phyloP scores from a whole-genome alignment of 2,113 vertebrate genomes.

The Hemiscyllium ocellatum region DNA sequence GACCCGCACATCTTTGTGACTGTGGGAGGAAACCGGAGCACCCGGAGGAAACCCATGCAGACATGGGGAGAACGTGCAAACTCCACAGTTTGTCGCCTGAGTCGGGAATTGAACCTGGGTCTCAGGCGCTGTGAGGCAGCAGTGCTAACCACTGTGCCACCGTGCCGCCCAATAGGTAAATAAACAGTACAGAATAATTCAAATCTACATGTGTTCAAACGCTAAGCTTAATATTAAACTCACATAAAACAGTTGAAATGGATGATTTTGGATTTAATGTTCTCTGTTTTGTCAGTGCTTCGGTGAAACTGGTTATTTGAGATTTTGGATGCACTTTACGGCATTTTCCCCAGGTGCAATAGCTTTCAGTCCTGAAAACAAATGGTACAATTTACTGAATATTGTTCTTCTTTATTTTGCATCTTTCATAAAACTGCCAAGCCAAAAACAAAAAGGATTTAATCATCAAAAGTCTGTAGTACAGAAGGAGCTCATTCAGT shows the following conservation, averaged over 20 bases:
- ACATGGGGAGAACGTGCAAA: too few species aligned
- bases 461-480: not conserved
- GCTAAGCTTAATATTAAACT: not conserved
- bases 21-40: too few species aligned
- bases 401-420: not conserved
- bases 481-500: not conserved
- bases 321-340: not conserved
- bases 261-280: not conserved
- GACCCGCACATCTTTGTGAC: too few species aligned
- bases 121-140: too few species aligned
- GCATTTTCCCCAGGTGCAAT: not conserved
- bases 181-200: not conserved
- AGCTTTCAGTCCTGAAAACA: not conserved
- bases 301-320: not conserved
- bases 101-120: too few species aligned
- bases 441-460: not conserved
- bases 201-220: not conserved
- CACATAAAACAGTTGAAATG: not conserved
- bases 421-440: not conserved
- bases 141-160: too few species aligned
- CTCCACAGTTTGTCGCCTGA: too few species aligned
- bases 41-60: too few species aligned
- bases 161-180: too few species aligned
- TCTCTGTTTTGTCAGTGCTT: not conserved
- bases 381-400: not conserved